Base-by-base conservation (phyloP, 1,140 invertebrate species). In the Nebria ingens region DNA sequence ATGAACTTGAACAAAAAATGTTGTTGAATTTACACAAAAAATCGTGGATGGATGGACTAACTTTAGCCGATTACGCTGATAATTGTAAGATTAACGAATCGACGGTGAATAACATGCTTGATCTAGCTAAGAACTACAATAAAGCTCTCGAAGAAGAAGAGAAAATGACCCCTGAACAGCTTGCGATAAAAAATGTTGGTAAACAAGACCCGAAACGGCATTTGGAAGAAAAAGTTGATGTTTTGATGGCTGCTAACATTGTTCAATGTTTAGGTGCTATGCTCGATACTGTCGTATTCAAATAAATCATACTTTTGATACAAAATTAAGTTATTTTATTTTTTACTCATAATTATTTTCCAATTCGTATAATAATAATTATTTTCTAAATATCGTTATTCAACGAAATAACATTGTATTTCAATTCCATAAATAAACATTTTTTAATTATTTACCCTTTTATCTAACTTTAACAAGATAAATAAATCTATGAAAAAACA, bases 151-250 rank as follows among this genome's bases (percentile, higher is more conserved):
- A 99, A 76, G 97, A 99, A 65, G 97, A 99, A 73, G 96, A 99
- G 70, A 98, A 97, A 71, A 98, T 99, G 94, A 99, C 96, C n/a
- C 91, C 93, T 1, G 95, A 99, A 72, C 96, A 99, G 71, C 76
- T 99, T 68, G 97, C 96, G 13, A 98, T 99, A 63, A 99, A 99
- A 71, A 99, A 99, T 78, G 97, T 99, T 40, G 97, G 97, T 19
- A 99, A 99, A 78, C 92, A 97, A 74, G 97, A 99, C 75, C 97
- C 97, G n/a, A 99, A 99, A 75, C 81, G 97, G 59, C 97, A 99
- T 85, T 79, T 99, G 64, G 95, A 98, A 73, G 97, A 99, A 68
- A 94, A 97, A 78, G 97, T 98, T 15, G 94, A 97, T 75, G 83
- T 90, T 51, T 76, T 99, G 21, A 97, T 99, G 93, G 89, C 93